phyloP scores from a whole-genome alignment of 2,797 vertebrate species.

The Enteromius mattozi region DNA sequence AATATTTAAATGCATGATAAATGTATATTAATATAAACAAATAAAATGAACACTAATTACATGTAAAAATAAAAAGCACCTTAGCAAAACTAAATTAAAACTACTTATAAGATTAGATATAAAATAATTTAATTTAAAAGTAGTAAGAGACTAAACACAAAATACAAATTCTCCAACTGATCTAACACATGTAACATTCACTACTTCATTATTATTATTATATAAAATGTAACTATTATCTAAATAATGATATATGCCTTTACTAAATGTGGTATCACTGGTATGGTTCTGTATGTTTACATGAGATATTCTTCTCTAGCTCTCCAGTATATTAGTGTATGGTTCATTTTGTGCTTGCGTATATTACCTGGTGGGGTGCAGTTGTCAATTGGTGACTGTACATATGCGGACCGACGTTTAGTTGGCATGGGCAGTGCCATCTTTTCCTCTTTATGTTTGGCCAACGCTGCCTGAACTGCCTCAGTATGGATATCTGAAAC shows the following conservation, averaged over 20 bases:
- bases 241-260: background rate
- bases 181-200: background rate
- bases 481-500: constrained; percentile 92
- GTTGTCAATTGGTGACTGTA: constrained; percentile 91
- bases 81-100: background rate
- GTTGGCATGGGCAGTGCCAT: constrained; percentile 98
- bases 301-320: background rate
- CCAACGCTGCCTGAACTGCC: constrained; percentile 94
- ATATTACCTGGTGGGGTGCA: constrained; percentile 92
- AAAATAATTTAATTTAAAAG: background rate
- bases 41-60: background rate
- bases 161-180: background rate
- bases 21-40: background rate
- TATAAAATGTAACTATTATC: background rate
- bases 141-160: background rate
- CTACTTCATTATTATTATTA: background rate
- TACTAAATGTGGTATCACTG: background rate
- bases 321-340: background rate
- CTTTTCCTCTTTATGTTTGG: constrained; percentile 97
- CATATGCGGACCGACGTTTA: constrained; percentile 92
- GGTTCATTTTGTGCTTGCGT: background rate
- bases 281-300: background rate
- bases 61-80: background rate
- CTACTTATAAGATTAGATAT: background rate
- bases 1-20: background rate